Evolutionary conservation across 2,888 invertebrate species (phyloP).

Genomic region (Cyaniris semiargus): DNA sequence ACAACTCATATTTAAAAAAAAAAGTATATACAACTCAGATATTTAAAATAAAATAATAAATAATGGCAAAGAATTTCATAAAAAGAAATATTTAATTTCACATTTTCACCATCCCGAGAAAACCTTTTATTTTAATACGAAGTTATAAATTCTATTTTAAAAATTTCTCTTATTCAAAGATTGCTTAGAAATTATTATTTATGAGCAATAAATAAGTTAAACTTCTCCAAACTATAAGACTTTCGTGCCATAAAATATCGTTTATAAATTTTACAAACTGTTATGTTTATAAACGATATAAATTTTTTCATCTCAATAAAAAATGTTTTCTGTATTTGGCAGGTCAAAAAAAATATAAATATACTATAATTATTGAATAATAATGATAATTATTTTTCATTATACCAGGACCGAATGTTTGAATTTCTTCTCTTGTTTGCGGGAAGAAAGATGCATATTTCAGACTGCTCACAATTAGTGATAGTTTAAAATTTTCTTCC

Average conservation of each 20-base stretch:
- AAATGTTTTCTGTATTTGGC: neutral
- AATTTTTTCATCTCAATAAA: neutral
- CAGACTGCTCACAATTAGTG: too few species aligned
- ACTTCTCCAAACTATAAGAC: slow-evolving; percentile 17
- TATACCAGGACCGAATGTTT: too few species aligned
- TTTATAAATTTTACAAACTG: neutral
- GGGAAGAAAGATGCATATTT: too few species aligned
- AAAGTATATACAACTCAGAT: neutral
- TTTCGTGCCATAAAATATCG: neutral
- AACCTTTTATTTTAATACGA: neutral
- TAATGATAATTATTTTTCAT: too few species aligned
- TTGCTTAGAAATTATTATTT: slow-evolving; percentile 13
- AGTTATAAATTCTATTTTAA: neutral
- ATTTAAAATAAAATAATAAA: neutral
- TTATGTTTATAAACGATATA: neutral
- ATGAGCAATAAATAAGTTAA: slow-evolving; percentile 18
- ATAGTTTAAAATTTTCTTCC: too few species aligned
- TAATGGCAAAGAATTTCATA: neutral
- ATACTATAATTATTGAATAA: too few species aligned
- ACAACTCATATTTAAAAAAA: neutral
- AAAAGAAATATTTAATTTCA: neutral
- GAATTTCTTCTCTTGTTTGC: too few species aligned
- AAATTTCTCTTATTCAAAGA: slow-evolving; percentile 14
- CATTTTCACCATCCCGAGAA: neutral
- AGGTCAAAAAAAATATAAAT: neutral